phyloP scores from a whole-genome alignment of 2,113 vertebrate genomes.

The Pollimyrus isidori region DNA sequence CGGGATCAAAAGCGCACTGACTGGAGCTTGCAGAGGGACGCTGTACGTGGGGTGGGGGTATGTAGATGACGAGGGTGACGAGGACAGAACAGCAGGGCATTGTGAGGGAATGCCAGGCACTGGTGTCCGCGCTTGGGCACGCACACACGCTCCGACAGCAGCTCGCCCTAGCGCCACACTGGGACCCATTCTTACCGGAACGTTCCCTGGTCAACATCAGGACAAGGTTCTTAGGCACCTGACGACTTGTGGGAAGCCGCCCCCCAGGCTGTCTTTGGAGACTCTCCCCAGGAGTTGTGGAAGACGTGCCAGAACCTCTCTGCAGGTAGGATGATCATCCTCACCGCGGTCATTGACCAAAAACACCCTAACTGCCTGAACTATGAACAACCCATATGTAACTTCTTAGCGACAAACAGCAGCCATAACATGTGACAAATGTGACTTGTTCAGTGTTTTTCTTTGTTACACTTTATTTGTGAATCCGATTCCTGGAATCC shows the following conservation, averaged over 20 bases:
- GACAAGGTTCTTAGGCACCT: background rate
- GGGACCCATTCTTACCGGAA: constrained; percentile 50
- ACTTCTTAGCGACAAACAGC: background rate
- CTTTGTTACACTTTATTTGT: background rate
- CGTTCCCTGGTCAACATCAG: constrained; percentile 16
- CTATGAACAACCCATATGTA: background rate
- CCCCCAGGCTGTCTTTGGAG: background rate
- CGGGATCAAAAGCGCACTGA: background rate
- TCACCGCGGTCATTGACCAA: background rate
- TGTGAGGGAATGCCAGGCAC: constrained; percentile 68
- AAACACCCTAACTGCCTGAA: background rate
- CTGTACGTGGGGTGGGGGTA: background rate
- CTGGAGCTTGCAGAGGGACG: background rate
- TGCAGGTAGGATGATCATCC: background rate
- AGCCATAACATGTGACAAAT: background rate
- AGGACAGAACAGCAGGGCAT: constrained; percentile 57
- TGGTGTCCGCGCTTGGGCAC: constrained; percentile 62
- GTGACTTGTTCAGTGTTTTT: background rate
- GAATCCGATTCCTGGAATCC: background rate
- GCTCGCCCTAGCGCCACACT: constrained; percentile 46
- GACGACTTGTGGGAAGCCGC: background rate
- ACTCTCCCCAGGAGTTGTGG: background rate
- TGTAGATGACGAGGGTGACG: constrained; percentile 32
- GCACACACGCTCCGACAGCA: constrained; percentile 44
- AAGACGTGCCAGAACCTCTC: background rate